These are phyloP conservation scores for Muscidifurax raptorellus DNA, from an alignment of 1,140 invertebrate species.

Conservation along the genomic window DNA sequence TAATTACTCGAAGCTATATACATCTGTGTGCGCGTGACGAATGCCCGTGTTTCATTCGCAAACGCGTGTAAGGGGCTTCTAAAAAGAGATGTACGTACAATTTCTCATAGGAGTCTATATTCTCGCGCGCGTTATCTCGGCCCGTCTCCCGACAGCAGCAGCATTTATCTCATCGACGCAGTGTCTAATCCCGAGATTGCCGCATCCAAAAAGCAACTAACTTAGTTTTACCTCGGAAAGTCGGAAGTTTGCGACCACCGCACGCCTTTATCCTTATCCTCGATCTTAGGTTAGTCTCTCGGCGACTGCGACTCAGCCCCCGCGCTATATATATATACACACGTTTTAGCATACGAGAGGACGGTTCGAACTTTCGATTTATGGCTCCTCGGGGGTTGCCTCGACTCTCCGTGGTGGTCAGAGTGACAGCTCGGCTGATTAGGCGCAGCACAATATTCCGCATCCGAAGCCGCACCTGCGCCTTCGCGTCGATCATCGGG, in stretches of 20 bases:
- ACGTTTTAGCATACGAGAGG: slow-evolving; percentile 49
- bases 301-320: not conserved
- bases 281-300: slow-evolving; percentile 37
- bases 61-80: not conserved
- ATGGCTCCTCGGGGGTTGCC: slow-evolving; percentile 65
- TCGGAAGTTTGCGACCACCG: slow-evolving; percentile 22
- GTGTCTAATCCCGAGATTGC: slow-evolving; percentile 24
- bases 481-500: slow-evolving; percentile 70
- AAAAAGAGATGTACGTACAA: slow-evolving; percentile 18
- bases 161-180: slow-evolving; percentile 44
- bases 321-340: no score
- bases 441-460: slow-evolving; percentile 70
- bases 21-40: not conserved
- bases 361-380: slow-evolving; percentile 71
- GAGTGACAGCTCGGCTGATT: slow-evolving; percentile 73
- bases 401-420: slow-evolving; percentile 65
- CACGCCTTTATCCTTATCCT: slow-evolving; percentile 46
- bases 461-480: slow-evolving; percentile 70
- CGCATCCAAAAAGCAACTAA: slow-evolving; percentile 30
- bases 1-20: slow-evolving; percentile 57
- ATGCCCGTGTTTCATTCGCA: not conserved
- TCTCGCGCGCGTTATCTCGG: not conserved
- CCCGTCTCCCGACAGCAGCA: not conserved
- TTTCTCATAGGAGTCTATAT: not conserved
- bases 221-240: slow-evolving; percentile 36